A percentile compares a stretch with the other conserved stretches of the same genome.
Evolutionary conservation across 2,113 vertebrate genomes (phyloP).

Genomic region (Neogobius melanostomus): DNA sequence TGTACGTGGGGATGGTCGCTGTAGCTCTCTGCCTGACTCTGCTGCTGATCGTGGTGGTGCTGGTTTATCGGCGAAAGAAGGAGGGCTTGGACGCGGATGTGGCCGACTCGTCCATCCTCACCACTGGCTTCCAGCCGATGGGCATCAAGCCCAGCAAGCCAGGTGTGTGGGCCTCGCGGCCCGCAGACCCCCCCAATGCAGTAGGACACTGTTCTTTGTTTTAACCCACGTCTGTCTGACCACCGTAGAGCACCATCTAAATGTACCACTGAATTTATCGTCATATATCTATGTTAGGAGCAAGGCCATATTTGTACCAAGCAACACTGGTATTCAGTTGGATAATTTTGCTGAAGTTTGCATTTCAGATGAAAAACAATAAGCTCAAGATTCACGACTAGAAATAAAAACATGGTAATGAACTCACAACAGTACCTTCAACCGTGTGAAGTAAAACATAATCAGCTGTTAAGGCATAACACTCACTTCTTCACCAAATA

Average conservation of each 20-base stretch:
- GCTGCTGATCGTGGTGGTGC: constrained; percentile 88
- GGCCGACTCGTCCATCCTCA: constrained; percentile 97
- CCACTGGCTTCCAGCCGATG: constrained; percentile 97
- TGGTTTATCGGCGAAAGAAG: constrained; percentile 93
- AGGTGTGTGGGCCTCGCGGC: constrained; percentile 83
- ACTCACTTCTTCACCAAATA: no score
- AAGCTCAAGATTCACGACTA: no score
- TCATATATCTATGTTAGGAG: constrained; percentile 28
- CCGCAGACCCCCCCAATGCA: constrained; percentile 75
- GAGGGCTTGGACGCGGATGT: constrained; percentile 93
- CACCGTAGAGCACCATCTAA: constrained; percentile 50
- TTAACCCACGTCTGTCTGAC: constrained; percentile 42
- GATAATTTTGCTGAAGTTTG: background rate
- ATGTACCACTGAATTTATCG: constrained; percentile 33
- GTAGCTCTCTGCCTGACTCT: constrained; percentile 92
- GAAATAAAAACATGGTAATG: no score
- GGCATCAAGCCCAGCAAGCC: constrained; percentile 98
- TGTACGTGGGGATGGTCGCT: constrained; percentile 92
- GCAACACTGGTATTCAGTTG: background rate
- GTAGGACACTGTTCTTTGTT: constrained; percentile 78
- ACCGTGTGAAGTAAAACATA: no score
- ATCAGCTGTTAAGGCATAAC: no score
- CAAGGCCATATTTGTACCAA: background rate
- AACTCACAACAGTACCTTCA: no score
- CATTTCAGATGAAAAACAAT: background rate